Evolutionary conservation across 2,113 vertebrate genomes (phyloP).

Genomic region (Bolborhynchus lineola): DNA sequence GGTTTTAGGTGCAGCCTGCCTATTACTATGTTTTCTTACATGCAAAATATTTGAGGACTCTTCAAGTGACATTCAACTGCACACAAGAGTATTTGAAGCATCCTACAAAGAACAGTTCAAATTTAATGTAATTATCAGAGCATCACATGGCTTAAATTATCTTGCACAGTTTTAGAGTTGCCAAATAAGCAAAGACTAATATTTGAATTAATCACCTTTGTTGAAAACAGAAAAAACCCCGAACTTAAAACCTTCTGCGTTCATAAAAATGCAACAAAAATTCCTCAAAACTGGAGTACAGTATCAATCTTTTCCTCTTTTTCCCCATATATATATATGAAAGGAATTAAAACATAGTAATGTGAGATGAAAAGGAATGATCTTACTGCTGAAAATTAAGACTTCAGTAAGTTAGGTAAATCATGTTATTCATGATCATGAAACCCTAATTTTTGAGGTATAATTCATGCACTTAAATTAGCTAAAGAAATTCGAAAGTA

Average conservation of each 20-base stretch:
- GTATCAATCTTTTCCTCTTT: not conserved
- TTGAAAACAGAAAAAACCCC: not conserved
- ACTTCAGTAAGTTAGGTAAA: not conserved
- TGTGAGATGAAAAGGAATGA: not conserved
- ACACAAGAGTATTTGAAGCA: slow-evolving; percentile 36
- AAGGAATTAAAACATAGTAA: not conserved
- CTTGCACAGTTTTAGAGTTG: not conserved
- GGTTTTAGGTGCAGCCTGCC: not conserved
- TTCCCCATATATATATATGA: not conserved
- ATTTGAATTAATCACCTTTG: slow-evolving; percentile 12
- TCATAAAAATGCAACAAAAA: not conserved
- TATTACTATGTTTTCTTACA: slow-evolving; percentile 62
- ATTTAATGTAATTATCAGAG: slow-evolving; percentile 49
- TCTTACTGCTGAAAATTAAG: not conserved
- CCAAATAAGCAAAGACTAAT: not conserved
- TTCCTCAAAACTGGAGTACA: not conserved
- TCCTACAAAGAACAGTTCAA: slow-evolving; percentile 17
- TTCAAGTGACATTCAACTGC: slow-evolving; percentile 40
- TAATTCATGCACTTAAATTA: not conserved
- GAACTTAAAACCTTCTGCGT: not conserved
- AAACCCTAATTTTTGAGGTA: not conserved
- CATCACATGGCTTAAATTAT: slow-evolving; percentile 5
- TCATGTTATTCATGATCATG: not conserved
- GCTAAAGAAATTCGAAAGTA: not conserved
- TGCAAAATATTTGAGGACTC: slow-evolving; percentile 13